Evolutionary conservation across 2,888 invertebrate genomes (phyloP).

Genomic region (Agrochola circellaris): DNA sequence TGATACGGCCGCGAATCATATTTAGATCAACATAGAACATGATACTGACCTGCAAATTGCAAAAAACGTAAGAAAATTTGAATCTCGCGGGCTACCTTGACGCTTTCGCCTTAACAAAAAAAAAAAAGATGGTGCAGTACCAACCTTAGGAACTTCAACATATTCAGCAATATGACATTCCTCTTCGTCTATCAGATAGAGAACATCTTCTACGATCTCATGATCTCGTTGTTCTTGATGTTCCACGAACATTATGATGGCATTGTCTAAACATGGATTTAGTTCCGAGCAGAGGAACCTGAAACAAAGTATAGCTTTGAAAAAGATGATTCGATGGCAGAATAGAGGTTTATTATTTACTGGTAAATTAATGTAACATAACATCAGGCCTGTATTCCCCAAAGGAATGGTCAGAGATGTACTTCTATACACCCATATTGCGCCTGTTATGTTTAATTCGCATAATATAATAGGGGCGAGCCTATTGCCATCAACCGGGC

Average conservation of each 20-base stretch:
- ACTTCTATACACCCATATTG: too few relatives aligned
- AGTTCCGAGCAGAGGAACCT: slow-evolving; percentile 84
- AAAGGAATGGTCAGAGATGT: neutral
- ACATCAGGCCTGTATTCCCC: neutral
- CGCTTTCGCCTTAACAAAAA: too few relatives aligned
- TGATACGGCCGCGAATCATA: too few relatives aligned
- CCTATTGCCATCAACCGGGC: neutral
- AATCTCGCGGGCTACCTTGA: too few relatives aligned
- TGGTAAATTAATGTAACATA: neutral
- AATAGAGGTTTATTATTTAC: neutral
- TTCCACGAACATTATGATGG: slow-evolving; percentile 91
- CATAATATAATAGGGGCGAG: neutral
- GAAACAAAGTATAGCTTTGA: slow-evolving; percentile 33
- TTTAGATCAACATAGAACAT: too few relatives aligned
- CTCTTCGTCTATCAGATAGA: slow-evolving; percentile 92
- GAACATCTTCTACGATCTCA: slow-evolving; percentile 92
- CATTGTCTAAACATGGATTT: slow-evolving; percentile 79
- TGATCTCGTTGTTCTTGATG: slow-evolving; percentile 92
- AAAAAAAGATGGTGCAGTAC: neutral
- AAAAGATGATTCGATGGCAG: neutral
- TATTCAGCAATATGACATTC: slow-evolving; percentile 93
- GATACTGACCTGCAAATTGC: too few relatives aligned
- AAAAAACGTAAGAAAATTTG: too few relatives aligned
- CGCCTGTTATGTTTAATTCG: neutral
- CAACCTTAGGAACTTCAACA: slow-evolving; percentile 96